Evolutionary conservation across 2,888 invertebrate species (phyloP), one percentile per base, ranked within the genome.

Genomic region (Pseudococcus viburni): DNA sequence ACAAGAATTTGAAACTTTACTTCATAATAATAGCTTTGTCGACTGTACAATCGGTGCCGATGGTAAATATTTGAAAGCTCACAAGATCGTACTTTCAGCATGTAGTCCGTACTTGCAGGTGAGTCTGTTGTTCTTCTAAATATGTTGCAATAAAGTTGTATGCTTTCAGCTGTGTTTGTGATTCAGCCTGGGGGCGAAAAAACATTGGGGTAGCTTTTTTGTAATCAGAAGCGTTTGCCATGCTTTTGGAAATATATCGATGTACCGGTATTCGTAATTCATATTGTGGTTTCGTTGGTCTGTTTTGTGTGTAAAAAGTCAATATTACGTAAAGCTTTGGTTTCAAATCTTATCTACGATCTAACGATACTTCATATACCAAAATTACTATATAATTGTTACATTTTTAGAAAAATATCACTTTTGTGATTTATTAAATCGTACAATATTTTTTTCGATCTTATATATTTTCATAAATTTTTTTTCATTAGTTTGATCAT

Each of bases 21-120:
- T 97, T 91, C 96, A 96, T 93, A 96, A 96, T 93, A 96, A 96
- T 91, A 96, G 96, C 91, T 94, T 97, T 93, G 97, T 97, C 92
- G 97, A 97, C 93, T 97, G 97, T 92, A 97, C 97, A 91, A 93
- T 97, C 91, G 97, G 97, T 91, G 97, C 97, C 90, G 97, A 97
- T 92, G 97, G 97, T 91, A 95, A 96, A 93, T 96, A 95, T 91
- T 93, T 97, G 90, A 96, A 96, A 93, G 97, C 97, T 91, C 97
- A 97, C 93, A 97, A 97, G 94, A 96, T 97, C 91, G 96, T 97
- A 91, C 94, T 97, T 91, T 97, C 97, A 91, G 97, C 97, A 90
- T 92, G 92, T 90, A 92, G 92, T 90, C 91, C 91, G 0, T 92
- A 92, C 90, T 92, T 92, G 90, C 91, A 92, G 90, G 91, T 91